Evolutionary conservation across 2,113 vertebrate genomes (phyloP).

Genomic region (Rhea pennata): DNA sequence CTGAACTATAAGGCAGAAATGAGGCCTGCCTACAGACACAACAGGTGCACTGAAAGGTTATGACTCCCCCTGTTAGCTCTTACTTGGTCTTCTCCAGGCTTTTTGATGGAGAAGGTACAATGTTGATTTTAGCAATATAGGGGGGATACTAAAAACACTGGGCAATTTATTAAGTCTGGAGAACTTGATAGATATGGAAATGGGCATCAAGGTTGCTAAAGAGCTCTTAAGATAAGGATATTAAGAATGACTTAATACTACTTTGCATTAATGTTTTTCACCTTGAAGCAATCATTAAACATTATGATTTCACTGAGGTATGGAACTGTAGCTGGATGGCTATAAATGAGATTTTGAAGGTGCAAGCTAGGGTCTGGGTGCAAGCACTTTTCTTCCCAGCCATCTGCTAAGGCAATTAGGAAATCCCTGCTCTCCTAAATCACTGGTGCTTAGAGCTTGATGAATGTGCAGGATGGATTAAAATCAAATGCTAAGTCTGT

Average conservation of each 20-base stretch:
- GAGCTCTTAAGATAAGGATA: neutral
- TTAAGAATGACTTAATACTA: neutral
- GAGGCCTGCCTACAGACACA: neutral
- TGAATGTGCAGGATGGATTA: neutral
- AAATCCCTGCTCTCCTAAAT: neutral
- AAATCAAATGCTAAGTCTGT: neutral
- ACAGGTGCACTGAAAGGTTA: neutral
- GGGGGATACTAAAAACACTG: neutral
- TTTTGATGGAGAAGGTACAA: neutral
- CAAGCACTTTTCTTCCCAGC: neutral
- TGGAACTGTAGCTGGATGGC: neutral
- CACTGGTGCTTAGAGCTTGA: neutral
- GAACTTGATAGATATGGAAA: neutral
- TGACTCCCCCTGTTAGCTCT: neutral
- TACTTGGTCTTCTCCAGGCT: neutral
- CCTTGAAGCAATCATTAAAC: neutral
- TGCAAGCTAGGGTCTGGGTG: neutral
- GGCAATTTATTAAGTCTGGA: neutral
- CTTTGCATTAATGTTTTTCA: neutral
- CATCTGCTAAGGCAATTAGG: neutral
- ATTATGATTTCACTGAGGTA: neutral
- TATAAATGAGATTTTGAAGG: neutral
- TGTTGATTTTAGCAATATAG: neutral
- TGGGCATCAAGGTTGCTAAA: neutral
- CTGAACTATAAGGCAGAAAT: neutral